Evolutionary conservation across 2,113 vertebrate species (phyloP).

Genomic region (Otus sunia): DNA sequence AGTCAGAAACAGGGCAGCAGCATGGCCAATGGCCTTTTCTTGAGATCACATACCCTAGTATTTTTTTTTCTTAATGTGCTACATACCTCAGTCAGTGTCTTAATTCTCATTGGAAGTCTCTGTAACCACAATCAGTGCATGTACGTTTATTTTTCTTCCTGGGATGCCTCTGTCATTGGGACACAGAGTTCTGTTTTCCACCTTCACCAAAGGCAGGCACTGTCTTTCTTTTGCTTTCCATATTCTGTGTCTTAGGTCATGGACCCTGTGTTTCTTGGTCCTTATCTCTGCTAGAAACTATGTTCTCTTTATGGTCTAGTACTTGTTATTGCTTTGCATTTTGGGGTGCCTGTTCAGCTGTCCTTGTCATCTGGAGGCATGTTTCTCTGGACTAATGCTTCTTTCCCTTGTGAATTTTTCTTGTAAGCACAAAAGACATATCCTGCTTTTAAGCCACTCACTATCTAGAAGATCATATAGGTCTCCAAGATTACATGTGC

Average conservation of each 20-base stretch:
- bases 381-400: background rate
- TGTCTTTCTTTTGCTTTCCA: background rate
- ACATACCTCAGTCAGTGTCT: background rate
- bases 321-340: background rate
- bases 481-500: background rate
- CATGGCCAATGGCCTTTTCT: background rate
- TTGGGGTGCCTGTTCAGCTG: background rate
- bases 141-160: background rate
- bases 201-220: fast-evolving
- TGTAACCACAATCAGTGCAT: background rate
- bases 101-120: background rate
- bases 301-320: background rate
- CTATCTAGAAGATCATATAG: background rate
- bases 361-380: background rate
- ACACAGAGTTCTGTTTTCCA: background rate
- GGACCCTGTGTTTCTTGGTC: background rate
- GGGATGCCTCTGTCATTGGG: background rate
- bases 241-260: background rate
- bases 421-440: background rate
- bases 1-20: background rate
- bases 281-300: background rate
- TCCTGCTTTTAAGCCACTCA: background rate
- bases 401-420: background rate
- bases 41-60: background rate
- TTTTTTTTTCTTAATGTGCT: background rate